These are phyloP conservation scores for Sebastes jordani DNA, from an alignment of 2,797 vertebrate species.

Conservation along the genomic window DNA sequence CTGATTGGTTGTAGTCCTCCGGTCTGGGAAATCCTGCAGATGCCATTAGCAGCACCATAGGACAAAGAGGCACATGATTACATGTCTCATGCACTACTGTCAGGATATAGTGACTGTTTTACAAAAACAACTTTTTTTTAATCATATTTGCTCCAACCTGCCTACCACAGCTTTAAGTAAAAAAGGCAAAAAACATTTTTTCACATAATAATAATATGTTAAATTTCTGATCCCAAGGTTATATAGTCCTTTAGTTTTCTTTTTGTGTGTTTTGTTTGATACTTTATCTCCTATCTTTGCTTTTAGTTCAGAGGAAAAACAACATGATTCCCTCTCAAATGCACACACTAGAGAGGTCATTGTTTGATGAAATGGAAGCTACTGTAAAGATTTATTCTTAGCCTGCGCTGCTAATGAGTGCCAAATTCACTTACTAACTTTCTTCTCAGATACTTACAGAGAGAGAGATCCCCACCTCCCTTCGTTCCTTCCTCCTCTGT, in stretches of 20 bases:
- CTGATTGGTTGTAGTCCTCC: too few species aligned
- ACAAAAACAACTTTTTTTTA: not conserved
- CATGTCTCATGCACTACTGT: too few species aligned
- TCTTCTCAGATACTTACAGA: not conserved
- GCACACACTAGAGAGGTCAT: not conserved
- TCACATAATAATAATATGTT: not conserved
- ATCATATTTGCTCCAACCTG: too few species aligned
- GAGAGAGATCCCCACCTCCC: not conserved
- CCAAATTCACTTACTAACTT: not conserved
- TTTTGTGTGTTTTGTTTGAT: not conserved
- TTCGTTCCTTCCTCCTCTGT: not conserved
- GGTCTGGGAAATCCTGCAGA: too few species aligned
- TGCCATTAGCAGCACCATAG: too few species aligned
- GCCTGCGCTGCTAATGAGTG: conserved; percentile 2
- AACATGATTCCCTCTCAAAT: not conserved
- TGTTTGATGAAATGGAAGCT: not conserved
- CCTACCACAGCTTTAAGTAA: too few species aligned
- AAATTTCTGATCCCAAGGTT: not conserved
- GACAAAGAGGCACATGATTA: too few species aligned
- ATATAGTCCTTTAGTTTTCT: not conserved
- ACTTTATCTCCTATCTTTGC: not conserved
- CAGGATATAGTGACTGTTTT: too few species aligned
- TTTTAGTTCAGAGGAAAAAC: not conserved
- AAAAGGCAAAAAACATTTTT: too few species aligned
- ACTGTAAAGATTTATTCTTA: not conserved